Evolutionary conservation across 2,888 invertebrate genomes (phyloP).

Genomic region (Caenorhabditis sp.): DNA sequence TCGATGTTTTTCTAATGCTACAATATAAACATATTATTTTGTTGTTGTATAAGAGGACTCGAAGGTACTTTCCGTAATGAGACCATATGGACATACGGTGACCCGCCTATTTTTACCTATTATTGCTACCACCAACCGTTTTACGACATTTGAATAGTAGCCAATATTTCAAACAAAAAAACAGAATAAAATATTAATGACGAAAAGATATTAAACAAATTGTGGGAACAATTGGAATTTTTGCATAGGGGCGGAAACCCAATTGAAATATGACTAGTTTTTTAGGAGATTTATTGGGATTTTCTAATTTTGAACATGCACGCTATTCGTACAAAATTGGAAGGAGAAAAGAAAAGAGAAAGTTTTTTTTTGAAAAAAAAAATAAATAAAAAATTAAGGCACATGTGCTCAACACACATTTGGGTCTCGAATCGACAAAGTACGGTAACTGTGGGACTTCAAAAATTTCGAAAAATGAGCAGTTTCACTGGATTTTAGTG

Average conservation of each 20-base stretch:
- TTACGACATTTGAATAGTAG: not conserved
- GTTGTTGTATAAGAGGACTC: not conserved
- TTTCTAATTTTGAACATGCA: not conserved
- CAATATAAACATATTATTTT: not conserved
- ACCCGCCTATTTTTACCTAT: not conserved
- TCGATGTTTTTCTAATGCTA: too few species aligned
- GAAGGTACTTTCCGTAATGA: not conserved
- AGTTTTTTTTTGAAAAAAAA: not conserved
- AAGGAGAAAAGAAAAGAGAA: not conserved
- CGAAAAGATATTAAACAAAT: not conserved
- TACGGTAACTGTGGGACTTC: not conserved
- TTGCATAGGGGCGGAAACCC: not conserved
- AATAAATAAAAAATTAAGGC: not conserved
- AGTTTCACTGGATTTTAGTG: too few species aligned
- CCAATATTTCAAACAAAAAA: not conserved
- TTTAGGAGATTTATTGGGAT: not conserved
- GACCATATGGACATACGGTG: not conserved
- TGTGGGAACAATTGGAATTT: not conserved
- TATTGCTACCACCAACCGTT: not conserved
- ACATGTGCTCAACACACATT: not conserved
- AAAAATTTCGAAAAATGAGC: not conserved
- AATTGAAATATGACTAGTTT: not conserved
- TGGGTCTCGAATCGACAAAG: not conserved
- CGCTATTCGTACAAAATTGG: not conserved
- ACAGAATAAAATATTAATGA: not conserved